Base-by-base conservation (phyloP, 2,113 vertebrate species). In the Todiramphus saurophagus region DNA sequence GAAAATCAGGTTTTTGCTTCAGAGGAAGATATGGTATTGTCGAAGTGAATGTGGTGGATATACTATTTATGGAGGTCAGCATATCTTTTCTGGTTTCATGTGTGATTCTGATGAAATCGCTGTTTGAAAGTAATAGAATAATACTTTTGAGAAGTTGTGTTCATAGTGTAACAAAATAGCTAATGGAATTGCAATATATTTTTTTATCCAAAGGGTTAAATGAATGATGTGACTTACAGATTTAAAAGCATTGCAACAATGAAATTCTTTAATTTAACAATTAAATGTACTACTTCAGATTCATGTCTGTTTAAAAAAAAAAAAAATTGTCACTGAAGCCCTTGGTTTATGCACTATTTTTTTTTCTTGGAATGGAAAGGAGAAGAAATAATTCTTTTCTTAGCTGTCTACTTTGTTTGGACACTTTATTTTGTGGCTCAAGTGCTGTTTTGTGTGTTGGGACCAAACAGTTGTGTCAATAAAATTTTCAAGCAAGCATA, bases 401-500 rank as follows among this genome's bases (percentile, higher is more conserved):
- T 95, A 93, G 96, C 93, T 95, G 95, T 98, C 96, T 97, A 93
- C 96, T 97, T 97, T 97, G 94, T 98, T 98, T 96, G 94, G 96
- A 97, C 97, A 98, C 96, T 97, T 97, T 94, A 79, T 96, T 97
- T 97, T 97, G 97, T 98, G 98, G 95, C 97, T 98, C 96, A 98
- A 98, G 97, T 98, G 98, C 97, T 98, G 97, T 98, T 98, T 98
- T 98, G 98, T 98, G 98, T 98, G 98, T 99, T 98, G 98, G 98
- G 99, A 99, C 99, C 98, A 98, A 99, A 98, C 98, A 94, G 98
- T 98, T 98, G 97, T 98, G 97, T 99, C 98, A 99, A 99, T 99
- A 99, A 99, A 99, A 96, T 98, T 99, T 98, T 98, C 95, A 97
- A 98, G 99, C 98, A 98, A 99, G 99, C 98, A 99, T 98, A 94